A percentile compares a stretch with the other conserved stretches of the same genome.
phyloP scores from a whole-genome alignment of 2,113 vertebrate species.

The Triplophysa tibetana region DNA sequence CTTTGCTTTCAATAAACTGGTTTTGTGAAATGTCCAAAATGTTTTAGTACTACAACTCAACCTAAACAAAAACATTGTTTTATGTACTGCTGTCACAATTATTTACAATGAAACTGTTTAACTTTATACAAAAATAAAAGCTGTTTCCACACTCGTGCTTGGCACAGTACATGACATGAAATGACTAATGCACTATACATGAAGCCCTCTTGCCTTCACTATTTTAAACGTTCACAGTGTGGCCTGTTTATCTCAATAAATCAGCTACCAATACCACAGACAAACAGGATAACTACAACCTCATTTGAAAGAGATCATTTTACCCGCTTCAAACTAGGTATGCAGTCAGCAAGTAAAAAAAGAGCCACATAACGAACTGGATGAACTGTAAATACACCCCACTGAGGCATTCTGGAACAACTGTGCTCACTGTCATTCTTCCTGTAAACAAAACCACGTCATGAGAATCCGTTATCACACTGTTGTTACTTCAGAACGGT shows the following conservation, averaged over 20 bases:
- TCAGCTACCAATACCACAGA: constrained; percentile 1
- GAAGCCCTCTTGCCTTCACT: neutral
- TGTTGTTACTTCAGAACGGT: neutral
- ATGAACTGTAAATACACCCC: neutral
- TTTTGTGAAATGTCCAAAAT: too few species aligned
- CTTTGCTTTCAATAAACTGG: too few species aligned
- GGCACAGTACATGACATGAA: neutral
- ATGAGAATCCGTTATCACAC: neutral
- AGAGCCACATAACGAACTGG: neutral
- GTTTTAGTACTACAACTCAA: too few species aligned
- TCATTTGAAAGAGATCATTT: neutral
- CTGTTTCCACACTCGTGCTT: neutral
- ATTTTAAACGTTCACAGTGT: neutral
- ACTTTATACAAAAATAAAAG: too few species aligned
- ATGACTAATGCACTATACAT: neutral
- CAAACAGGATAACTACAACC: neutral
- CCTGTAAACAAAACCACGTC: neutral
- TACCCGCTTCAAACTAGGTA: neutral
- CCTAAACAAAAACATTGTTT: too few species aligned
- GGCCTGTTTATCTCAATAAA: neutral
- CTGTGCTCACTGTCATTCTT: neutral
- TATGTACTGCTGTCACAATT: too few species aligned
- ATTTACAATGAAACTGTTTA: too few species aligned
- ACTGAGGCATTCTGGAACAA: neutral
- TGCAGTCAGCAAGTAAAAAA: neutral